These are phyloP conservation scores for Noctilio leporinus DNA, from an alignment of 2,113 vertebrate species.

Conservation along the genomic window DNA sequence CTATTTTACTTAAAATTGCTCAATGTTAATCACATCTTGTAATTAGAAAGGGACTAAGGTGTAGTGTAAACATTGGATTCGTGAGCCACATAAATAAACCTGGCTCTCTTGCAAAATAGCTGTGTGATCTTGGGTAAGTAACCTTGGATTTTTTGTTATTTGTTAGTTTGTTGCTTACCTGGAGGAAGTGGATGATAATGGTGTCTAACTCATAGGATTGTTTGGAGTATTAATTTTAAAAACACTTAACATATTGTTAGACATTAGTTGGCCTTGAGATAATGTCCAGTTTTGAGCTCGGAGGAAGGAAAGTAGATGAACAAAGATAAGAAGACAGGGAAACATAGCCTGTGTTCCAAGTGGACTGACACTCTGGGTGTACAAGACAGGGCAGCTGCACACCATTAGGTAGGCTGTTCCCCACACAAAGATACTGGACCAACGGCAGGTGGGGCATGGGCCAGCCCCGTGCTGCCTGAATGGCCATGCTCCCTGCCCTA, in stretches of 20 bases:
- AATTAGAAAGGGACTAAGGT: background rate
- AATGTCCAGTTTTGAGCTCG: background rate
- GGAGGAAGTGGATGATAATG: background rate
- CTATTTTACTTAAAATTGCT: background rate
- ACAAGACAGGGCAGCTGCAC: background rate
- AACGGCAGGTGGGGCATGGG: background rate
- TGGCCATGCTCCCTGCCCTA: rapidly evolving
- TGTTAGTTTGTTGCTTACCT: background rate
- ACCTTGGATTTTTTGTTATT: background rate
- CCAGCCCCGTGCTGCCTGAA: background rate
- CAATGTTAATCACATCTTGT: background rate
- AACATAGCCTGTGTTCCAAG: background rate
- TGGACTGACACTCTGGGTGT: background rate
- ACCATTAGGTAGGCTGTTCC: background rate
- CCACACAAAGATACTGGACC: background rate
- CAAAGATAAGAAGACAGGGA: background rate
- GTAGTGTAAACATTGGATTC: background rate
- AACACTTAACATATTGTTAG: background rate
- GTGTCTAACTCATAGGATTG: background rate
- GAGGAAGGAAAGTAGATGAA: background rate
- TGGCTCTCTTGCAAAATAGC: background rate
- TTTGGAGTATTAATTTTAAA: background rate
- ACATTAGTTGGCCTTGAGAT: background rate
- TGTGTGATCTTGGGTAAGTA: background rate
- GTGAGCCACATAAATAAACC: background rate